Evolutionary conservation across 1,140 invertebrate species (phyloP).

Genomic region (Parapsyche elsis): DNA sequence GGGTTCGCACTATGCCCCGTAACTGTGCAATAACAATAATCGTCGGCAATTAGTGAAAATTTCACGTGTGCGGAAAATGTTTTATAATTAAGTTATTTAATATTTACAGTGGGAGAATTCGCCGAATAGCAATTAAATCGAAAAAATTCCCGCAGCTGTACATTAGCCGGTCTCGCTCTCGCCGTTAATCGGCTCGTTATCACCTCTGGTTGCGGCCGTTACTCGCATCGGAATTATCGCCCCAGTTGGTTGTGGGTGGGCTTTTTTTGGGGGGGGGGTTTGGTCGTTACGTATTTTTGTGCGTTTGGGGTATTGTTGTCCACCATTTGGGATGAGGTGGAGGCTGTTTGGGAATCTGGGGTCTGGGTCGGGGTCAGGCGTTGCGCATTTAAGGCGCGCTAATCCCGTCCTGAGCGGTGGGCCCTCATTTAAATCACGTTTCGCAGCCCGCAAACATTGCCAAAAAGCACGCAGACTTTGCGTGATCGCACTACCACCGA

Average conservation of each 20-base stretch:
- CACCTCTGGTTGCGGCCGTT: neutral
- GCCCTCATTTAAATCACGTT: conserved; percentile 53
- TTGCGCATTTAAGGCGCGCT: conserved; percentile 26
- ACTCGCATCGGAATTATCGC: neutral
- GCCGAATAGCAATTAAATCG: neutral
- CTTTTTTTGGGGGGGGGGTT: too few relatives aligned
- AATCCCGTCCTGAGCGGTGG: conserved; percentile 47
- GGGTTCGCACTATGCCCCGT: too few relatives aligned
- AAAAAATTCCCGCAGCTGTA: neutral
- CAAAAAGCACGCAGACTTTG: conserved; percentile 18
- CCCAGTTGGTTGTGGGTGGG: too few relatives aligned
- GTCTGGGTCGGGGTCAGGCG: neutral
- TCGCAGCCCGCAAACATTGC: conserved; percentile 17
- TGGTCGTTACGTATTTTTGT: too few relatives aligned
- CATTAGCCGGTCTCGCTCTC: neutral
- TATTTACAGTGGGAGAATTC: too few relatives aligned
- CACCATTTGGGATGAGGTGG: too few relatives aligned
- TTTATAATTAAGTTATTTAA: too few relatives aligned
- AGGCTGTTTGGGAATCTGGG: neutral
- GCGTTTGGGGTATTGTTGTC: too few relatives aligned
- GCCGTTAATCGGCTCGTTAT: conserved; percentile 24
- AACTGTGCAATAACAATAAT: too few relatives aligned
- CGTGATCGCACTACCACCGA: too few relatives aligned
- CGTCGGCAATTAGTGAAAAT: too few relatives aligned
- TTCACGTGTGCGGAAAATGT: too few relatives aligned